phyloP scores from a whole-genome alignment of 2,797 vertebrate species.

The Morus bassanus region DNA sequence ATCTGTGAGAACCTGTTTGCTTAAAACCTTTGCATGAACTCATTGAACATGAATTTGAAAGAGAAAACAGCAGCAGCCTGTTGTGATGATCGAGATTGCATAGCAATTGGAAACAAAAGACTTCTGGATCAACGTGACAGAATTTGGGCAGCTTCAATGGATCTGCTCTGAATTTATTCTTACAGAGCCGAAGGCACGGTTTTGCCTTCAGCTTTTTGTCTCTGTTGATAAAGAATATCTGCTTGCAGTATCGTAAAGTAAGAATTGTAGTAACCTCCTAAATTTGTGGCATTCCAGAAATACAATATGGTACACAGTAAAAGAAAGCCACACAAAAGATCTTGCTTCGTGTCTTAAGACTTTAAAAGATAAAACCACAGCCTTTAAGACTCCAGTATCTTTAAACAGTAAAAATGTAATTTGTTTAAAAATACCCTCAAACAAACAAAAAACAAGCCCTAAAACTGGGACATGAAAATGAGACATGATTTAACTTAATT shows the following conservation, averaged over 20 bases:
- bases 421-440: slow-evolving; percentile 43
- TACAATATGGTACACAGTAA: background rate
- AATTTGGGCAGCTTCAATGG: background rate
- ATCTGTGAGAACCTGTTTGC: background rate
- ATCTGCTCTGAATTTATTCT: background rate
- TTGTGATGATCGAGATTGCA: background rate
- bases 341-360: background rate
- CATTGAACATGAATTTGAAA: background rate
- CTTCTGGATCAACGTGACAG: background rate
- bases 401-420: background rate
- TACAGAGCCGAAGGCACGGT: background rate
- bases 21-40: slow-evolving; percentile 3
- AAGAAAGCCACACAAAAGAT: background rate
- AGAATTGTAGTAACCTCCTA: background rate
- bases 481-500: slow-evolving; percentile 56
- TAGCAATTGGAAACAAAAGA: slow-evolving; percentile 12
- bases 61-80: background rate
- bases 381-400: background rate
- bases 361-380: background rate
- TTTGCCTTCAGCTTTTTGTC: background rate
- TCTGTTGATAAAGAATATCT: background rate
- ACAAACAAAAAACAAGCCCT: background rate
- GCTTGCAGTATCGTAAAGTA: background rate
- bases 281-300: background rate
- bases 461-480: slow-evolving; percentile 41